Percentiles rank a stretch among this genome's conserved stretches.
phyloP scores from a whole-genome alignment of 2,888 invertebrate genomes.

The Microctonus aethiopoides region DNA sequence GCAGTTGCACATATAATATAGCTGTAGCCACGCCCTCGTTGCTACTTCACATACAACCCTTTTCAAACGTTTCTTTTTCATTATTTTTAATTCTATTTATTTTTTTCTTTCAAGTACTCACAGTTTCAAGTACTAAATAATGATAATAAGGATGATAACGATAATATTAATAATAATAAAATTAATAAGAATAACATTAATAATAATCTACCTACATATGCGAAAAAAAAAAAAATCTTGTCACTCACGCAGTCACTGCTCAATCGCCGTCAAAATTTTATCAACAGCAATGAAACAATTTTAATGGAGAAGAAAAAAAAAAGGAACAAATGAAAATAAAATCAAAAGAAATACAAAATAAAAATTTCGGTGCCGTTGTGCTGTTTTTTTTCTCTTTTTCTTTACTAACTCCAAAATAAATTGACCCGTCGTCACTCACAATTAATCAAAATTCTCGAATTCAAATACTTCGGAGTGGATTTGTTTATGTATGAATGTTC shows the following conservation, averaged over 20 bases:
- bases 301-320: constrained; percentile 6
- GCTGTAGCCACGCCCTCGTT: constrained; percentile 48
- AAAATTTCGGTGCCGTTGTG: constrained; percentile 23
- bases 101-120: constrained; percentile 22
- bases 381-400: neutral
- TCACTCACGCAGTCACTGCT: constrained; percentile 29
- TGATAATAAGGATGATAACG: neutral
- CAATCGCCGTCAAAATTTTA: neutral
- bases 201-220: constrained; percentile 6
- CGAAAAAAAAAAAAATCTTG: constrained; percentile 15
- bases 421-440: neutral
- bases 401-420: neutral
- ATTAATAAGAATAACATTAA: neutral
- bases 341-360: constrained; percentile 9
- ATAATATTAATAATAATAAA: neutral
- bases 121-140: neutral
- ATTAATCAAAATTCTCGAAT: constrained; percentile 19
- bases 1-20: too few species aligned
- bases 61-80: constrained; percentile 44
- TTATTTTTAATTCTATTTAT: neutral
- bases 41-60: constrained; percentile 39
- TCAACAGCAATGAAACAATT: constrained; percentile 26
- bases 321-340: constrained; percentile 24
- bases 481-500: constrained; percentile 28
- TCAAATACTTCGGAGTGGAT: constrained; percentile 7